Evolutionary conservation across 2,113 vertebrate species (phyloP), one percentile per base, ranked within the genome.

Genomic region (Jaculus jaculus): DNA sequence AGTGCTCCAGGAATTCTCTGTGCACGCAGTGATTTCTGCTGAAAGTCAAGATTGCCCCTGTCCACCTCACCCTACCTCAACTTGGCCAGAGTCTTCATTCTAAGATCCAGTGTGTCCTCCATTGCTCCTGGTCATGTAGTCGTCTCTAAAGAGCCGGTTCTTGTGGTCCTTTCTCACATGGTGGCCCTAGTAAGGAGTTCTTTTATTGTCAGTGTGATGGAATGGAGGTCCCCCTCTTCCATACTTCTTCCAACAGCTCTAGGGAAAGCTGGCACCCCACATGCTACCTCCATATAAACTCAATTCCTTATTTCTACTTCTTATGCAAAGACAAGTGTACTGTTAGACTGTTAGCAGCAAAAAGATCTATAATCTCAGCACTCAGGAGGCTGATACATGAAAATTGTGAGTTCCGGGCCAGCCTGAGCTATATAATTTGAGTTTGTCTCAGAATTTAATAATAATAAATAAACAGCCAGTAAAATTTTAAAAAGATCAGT

Each of bases 31-130:
- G 17, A 61, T 15, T 71, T 89, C 72, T 69, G 15, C 75, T 10
- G 11, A 78, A 92, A 42, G 34, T 63, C 47, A 63, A 7, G 4
- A 63, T 83, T 9, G 0, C 7, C 4, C 28, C 26, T 85, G 32
- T 21, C 5, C 11, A 16, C 7, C 24, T 65, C 42, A 30, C 12
- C 20, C 13, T 0, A 51, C 72, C 10, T 91, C 72, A 28, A 1
- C 47, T 39, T 47, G 65, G 61, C 72, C 93, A n/a, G 21, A 87
- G 23, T 82, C 83, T 91, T 83, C 42, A 54, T 75, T 92, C 89
- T 77, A 84, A 87, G 51, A 10, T 51, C 26, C 17, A 69, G 11
- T 61, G 39, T 47, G 28, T 89, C 95, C 68, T 65, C 2, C 5
- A 5, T 17, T 9, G 11, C 58, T 28, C 9, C 4, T 47, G 15